These are phyloP conservation scores for Atta colombica DNA, from an alignment of 1,140 invertebrate genomes.

Conservation along the genomic window DNA sequence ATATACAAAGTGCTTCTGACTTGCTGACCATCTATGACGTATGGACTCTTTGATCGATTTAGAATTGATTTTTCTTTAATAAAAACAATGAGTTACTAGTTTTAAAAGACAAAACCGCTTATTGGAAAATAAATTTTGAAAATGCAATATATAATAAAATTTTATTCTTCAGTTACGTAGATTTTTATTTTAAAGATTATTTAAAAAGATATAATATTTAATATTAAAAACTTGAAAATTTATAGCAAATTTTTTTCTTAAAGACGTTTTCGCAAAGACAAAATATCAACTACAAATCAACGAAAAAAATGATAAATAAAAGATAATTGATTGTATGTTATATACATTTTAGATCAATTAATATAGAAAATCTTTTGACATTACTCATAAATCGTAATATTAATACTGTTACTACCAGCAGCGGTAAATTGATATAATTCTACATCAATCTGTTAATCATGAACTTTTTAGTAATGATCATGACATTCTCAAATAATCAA, in stretches of 20 bases:
- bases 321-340: background rate
- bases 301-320: background rate
- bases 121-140: background rate
- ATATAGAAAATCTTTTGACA: background rate
- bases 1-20: background rate
- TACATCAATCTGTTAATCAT: background rate
- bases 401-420: background rate
- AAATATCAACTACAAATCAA: background rate
- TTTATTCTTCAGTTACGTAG: background rate
- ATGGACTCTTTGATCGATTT: background rate
- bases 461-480: background rate
- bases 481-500: background rate
- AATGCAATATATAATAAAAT: background rate
- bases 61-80: background rate
- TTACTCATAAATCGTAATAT: background rate
- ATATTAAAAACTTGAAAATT: background rate
- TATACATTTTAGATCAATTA: background rate
- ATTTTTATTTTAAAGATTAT: background rate
- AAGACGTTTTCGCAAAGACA: background rate
- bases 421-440: slow-evolving; percentile 1
- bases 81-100: background rate
- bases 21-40: background rate
- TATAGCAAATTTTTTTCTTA: background rate
- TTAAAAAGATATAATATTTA: background rate
- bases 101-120: background rate